These are phyloP conservation scores for Melanerpes aurifrons DNA, from an alignment of 2,113 vertebrate species.

Conservation along the genomic window DNA sequence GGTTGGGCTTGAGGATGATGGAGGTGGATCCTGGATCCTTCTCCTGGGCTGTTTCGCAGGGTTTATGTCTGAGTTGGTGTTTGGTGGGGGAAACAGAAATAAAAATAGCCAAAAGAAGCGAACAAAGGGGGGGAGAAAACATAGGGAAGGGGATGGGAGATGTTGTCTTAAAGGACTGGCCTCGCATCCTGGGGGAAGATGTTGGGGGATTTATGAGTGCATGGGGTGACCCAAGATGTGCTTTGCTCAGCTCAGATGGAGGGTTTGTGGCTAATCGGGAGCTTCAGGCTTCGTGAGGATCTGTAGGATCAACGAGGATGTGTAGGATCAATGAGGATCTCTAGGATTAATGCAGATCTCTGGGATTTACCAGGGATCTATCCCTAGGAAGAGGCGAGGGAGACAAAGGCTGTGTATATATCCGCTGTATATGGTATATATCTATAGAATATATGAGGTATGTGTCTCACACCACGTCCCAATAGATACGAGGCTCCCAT, in stretches of 20 bases:
- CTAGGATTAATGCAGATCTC: neutral
- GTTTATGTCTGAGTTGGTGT: neutral
- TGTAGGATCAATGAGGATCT: too few relatives aligned
- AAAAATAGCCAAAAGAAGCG: neutral
- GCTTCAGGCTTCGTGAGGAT: neutral
- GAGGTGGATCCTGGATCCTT: neutral
- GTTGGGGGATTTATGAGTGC: neutral
- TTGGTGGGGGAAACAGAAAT: neutral
- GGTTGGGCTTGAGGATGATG: neutral
- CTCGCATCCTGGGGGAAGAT: neutral
- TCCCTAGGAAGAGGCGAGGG: neutral
- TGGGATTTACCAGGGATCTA: neutral
- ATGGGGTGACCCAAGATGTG: neutral
- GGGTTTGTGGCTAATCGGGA: neutral
- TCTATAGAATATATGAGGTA: neutral
- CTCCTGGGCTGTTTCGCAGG: neutral
- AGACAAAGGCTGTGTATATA: neutral
- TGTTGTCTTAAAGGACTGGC: neutral
- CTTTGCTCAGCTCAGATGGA: neutral
- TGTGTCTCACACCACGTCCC: neutral
- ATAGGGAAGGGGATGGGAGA: neutral
- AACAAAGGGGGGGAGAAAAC: accelerated
- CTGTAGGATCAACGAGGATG: too few relatives aligned
- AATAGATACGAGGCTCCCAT: neutral
- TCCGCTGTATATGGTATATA: neutral